Evolutionary conservation across 2,113 vertebrate genomes (phyloP).

Genomic region (Entomyzon cyanotis): DNA sequence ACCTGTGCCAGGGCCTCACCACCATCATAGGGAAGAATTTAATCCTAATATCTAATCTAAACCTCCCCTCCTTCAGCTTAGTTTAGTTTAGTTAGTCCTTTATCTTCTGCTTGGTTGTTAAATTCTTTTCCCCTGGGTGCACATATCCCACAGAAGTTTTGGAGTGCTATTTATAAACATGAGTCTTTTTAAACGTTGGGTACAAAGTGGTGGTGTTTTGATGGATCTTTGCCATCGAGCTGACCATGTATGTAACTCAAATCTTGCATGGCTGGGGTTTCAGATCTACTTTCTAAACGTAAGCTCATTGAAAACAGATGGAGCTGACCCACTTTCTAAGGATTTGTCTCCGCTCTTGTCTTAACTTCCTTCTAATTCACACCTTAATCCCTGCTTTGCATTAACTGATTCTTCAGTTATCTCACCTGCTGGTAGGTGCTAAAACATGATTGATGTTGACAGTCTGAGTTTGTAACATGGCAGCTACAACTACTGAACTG

Average conservation of each 20-base stretch:
- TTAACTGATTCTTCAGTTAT: background rate
- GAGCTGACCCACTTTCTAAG: background rate
- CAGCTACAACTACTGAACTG: background rate
- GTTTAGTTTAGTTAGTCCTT: background rate
- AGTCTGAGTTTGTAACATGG: background rate
- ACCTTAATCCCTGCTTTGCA: background rate
- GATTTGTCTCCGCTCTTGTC: background rate
- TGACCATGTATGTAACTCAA: fast-evolving
- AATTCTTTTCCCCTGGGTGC: background rate
- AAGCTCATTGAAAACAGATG: background rate
- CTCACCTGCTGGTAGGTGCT: background rate
- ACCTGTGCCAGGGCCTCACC: fast-evolving
- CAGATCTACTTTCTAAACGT: background rate
- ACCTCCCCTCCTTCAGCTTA: background rate
- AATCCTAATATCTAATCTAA: background rate
- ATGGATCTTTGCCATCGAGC: fast-evolving
- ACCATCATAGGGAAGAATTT: background rate
- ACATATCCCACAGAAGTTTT: fast-evolving
- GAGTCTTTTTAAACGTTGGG: fast-evolving
- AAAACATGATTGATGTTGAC: background rate
- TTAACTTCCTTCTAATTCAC: background rate
- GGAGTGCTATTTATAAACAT: fast-evolving
- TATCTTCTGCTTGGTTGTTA: background rate
- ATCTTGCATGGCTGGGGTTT: background rate
- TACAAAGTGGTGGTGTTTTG: fast-evolving